These are phyloP conservation scores for Drosophila monieri DNA, from an alignment of 2,888 invertebrate species.

Conservation along the genomic window DNA sequence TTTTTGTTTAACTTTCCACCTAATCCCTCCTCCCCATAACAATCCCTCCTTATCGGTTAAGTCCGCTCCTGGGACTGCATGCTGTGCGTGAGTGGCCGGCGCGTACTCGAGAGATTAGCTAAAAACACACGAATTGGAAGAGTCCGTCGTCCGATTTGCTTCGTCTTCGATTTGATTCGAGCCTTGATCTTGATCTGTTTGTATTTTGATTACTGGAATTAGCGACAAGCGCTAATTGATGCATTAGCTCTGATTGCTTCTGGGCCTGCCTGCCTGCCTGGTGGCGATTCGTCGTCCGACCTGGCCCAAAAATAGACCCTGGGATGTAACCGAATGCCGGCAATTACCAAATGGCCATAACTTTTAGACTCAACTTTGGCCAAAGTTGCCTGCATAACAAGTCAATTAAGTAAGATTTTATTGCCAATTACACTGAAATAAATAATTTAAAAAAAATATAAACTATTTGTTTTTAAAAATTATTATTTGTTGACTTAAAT, in stretches of 20 bases:
- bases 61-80: constrained; percentile 29
- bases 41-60: background rate
- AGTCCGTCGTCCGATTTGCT: constrained; percentile 28
- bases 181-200: constrained; percentile 40
- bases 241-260: constrained; percentile 52
- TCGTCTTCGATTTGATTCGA: constrained; percentile 4
- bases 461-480: background rate
- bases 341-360: constrained; percentile 39
- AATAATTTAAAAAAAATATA: background rate
- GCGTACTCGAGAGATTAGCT: constrained; percentile 24
- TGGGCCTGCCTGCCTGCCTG: no score
- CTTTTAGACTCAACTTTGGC: constrained; percentile 23
- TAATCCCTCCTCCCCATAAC: background rate
- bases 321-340: constrained; percentile 25
- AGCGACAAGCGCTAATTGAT: constrained; percentile 44
- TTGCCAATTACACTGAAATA: constrained; percentile 6
- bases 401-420: constrained; percentile 47
- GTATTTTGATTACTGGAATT: constrained; percentile 44
- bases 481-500: no score
- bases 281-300: background rate
- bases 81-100: constrained; percentile 40
- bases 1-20: background rate
- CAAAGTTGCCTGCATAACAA: constrained; percentile 54
- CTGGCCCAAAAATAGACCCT: constrained; percentile 8
- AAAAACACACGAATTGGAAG: constrained; percentile 23